Evolutionary conservation across 1,140 invertebrate species (phyloP), one percentile per base, ranked within the genome.

Genomic region (Conopomorpha cramerella): DNA sequence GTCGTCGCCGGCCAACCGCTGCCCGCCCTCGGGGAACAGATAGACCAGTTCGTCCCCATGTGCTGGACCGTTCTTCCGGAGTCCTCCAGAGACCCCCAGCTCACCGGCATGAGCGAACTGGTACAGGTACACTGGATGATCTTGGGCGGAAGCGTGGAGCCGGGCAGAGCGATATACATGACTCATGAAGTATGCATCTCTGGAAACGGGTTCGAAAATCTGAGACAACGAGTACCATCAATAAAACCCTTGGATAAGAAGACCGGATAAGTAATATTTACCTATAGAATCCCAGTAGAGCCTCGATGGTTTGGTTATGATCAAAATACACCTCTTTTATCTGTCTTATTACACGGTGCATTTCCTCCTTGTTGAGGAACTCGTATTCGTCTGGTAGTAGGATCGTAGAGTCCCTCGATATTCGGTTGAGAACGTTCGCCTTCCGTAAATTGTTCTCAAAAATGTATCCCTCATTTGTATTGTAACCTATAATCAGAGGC

Each of bases 401-500:
- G 19, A 61, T 42, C 10, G 31, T 44, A 14, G 55, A 34, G n/a
- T 55, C 45, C 16, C 31, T 46, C 2, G 34, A 8, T 16, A 62
- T 38, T 38, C 35, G 62, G 13, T 30, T 47, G 0, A 43, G 4
- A 17, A 55, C 42, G 7, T 48, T 51, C 4, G 34, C 38, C 19
- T 51, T 43, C 32, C 51, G 55, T 1, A 76, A 32, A 19, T 48
- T 37, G 11, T 49, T 47, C 1, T 48, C 36, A 32, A 76, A 71
- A 10, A 76, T 41, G 16, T 76, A 76, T 1, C 51, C 71, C 39
- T 76, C 71, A 13, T 76, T 46, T 8, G 31, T 58, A 25, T 61
- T 71, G 31, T 61, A 70, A n/a, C 71, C 71, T 11, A 70, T 61
- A 3, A 76, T 56, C 18, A 64, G 39, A 1, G 71, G 71, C 16